Percentiles rank a stretch among this genome's conserved stretches.
Conservation (phyloP, 1,140 invertebrate genomes). For the Kradibia gibbosae region DNA sequence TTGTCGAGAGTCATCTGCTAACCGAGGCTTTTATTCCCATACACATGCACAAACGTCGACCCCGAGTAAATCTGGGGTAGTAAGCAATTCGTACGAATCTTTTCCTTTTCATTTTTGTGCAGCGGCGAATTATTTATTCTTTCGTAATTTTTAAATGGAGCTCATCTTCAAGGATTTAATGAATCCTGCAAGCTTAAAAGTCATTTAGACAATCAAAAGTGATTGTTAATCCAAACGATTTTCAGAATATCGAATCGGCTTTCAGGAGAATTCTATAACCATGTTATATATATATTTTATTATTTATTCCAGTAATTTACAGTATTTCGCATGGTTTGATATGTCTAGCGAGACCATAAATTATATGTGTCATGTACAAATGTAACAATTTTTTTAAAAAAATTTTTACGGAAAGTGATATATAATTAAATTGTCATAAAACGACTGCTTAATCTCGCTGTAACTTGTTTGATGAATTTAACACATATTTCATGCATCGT, state of each 20-base stretch:
- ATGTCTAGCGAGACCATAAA: too few species aligned
- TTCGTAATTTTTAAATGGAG: neutral
- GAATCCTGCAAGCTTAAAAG: too few species aligned
- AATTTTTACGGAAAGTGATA: neutral
- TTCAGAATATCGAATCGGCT: neutral
- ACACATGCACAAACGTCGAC: neutral
- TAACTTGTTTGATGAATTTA: neutral
- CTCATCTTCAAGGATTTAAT: neutral
- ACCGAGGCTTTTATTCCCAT: neutral
- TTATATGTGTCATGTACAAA: too few species aligned
- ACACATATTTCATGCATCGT: too few species aligned
- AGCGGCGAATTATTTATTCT: neutral
- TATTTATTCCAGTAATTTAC: too few species aligned
- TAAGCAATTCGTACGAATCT: neutral
- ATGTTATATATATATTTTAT: neutral
- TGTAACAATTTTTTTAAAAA: too few species aligned
- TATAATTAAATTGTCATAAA: neutral
- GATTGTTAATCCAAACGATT: neutral
- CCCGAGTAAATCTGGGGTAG: neutral
- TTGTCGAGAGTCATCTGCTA: slow-evolving; percentile 38
- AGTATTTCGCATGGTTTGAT: too few species aligned
- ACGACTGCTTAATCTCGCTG: neutral
- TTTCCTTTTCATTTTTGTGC: neutral
- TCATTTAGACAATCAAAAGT: too few species aligned
- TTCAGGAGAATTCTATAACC: neutral